Conservation (phyloP, 2,888 invertebrate species). For the Drosophila demipolita region DNA sequence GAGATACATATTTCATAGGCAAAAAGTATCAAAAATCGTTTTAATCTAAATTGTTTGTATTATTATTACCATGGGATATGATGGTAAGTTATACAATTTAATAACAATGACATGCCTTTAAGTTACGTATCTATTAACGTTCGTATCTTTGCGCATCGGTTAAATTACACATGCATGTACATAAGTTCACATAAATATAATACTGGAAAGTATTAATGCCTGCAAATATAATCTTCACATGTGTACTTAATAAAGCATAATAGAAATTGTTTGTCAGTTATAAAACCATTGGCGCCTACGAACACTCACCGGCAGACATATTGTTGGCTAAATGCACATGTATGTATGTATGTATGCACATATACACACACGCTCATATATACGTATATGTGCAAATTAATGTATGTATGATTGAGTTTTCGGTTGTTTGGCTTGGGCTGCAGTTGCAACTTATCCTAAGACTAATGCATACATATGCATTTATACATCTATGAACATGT, state of each 20-base stretch:
- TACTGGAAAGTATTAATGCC: constrained; percentile 20
- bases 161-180: constrained; percentile 42
- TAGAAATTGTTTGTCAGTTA: neutral
- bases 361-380: neutral
- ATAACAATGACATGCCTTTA: neutral
- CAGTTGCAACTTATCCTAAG: constrained; percentile 1
- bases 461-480: constrained; percentile 1
- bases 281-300: constrained; percentile 6
- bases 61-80: constrained; percentile 63
- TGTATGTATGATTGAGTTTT: constrained; percentile 14
- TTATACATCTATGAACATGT: neutral
- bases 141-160: constrained; percentile 26
- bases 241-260: constrained; percentile 8
- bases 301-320: constrained; percentile 36
- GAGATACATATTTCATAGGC: constrained; percentile 70
- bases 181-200: constrained; percentile 59
- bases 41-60: constrained; percentile 26
- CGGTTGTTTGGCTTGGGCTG: constrained; percentile 7
- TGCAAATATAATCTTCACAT: constrained; percentile 29
- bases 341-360: constrained; percentile 5
- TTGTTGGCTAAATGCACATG: constrained; percentile 19
- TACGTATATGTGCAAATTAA: neutral
- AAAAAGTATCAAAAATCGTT: constrained; percentile 40
- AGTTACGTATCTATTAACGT: constrained; percentile 15
- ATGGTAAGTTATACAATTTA: constrained; percentile 53